These are phyloP conservation scores for Cebus imitator DNA, from an alignment of 2,113 vertebrate species.

Conservation along the genomic window DNA sequence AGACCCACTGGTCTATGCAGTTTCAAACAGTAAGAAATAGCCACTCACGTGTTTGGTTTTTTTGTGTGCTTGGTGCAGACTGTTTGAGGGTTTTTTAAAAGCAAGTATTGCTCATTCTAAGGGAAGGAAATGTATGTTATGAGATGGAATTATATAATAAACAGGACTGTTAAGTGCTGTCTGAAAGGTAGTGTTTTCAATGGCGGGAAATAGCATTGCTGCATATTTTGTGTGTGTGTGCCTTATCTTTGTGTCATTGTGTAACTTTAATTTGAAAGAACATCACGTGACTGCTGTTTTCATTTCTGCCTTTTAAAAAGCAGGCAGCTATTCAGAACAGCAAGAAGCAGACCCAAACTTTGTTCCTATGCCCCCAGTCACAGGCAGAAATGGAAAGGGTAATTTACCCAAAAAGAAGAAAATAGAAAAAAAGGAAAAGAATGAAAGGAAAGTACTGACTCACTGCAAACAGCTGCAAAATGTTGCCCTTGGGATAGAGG, in stretches of 20 bases:
- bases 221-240: neutral
- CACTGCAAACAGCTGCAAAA: conserved; percentile 72
- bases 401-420: conserved; percentile 66
- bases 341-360: neutral
- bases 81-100: neutral
- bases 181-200: neutral
- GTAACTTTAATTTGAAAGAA: neutral
- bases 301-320: conserved; percentile 50
- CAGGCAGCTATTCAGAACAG: neutral
- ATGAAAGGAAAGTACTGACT: conserved; percentile 59
- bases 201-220: neutral
- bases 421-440: neutral
- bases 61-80: neutral
- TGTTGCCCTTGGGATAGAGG: conserved; percentile 67
- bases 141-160: neutral
- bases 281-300: neutral
- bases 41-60: neutral
- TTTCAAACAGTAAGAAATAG: neutral
- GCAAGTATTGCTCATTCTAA: neutral
- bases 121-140: neutral
- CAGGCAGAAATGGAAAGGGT: conserved; percentile 63
- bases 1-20: neutral
- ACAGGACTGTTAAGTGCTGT: neutral
- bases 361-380: conserved; percentile 37
- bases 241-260: neutral